A percentile compares a stretch with the other conserved stretches of the same genome.
These are phyloP conservation scores for Agrotis ipsilon DNA, from an alignment of 2,888 invertebrate genomes.

Conservation along the genomic window DNA sequence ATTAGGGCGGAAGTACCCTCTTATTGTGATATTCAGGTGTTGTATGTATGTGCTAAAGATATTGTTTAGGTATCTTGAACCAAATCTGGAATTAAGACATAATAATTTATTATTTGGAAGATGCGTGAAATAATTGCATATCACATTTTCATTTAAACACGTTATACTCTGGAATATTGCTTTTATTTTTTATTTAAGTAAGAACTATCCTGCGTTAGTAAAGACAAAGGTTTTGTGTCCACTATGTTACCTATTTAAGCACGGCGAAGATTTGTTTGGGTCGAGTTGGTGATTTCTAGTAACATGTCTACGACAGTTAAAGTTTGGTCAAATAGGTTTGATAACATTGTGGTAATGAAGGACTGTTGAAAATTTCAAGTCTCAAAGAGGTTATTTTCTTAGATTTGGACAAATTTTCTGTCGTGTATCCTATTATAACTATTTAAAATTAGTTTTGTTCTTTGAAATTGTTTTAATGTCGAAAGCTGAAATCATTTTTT, in stretches of 20 bases:
- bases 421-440: slow-evolving; percentile 31
- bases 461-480: not conserved
- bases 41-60: slow-evolving; percentile 56
- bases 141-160: slow-evolving; percentile 48
- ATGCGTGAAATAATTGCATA: slow-evolving; percentile 47
- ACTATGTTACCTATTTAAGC: slow-evolving; percentile 42
- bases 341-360: slow-evolving; percentile 12
- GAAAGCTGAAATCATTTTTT: no score
- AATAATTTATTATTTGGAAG: slow-evolving; percentile 27
- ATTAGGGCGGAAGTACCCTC: slow-evolving; percentile 30
- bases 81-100: slow-evolving; percentile 41
- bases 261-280: slow-evolving; percentile 52
- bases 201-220: slow-evolving; percentile 46
- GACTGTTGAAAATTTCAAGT: not conserved
- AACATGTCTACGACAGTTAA: not conserved
- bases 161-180: slow-evolving; percentile 36
- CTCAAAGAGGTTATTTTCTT: slow-evolving; percentile 16
- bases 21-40: slow-evolving; percentile 63
- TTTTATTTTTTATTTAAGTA: slow-evolving; percentile 50
- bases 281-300: slow-evolving; percentile 5
- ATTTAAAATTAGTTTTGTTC: slow-evolving; percentile 59
- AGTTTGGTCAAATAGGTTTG: slow-evolving; percentile 5
- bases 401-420: slow-evolving; percentile 52
- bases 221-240: slow-evolving; percentile 55
- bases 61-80: slow-evolving; percentile 40